phyloP scores from a whole-genome alignment of 2,888 invertebrate genomes.

The Calameuta pallipes region DNA sequence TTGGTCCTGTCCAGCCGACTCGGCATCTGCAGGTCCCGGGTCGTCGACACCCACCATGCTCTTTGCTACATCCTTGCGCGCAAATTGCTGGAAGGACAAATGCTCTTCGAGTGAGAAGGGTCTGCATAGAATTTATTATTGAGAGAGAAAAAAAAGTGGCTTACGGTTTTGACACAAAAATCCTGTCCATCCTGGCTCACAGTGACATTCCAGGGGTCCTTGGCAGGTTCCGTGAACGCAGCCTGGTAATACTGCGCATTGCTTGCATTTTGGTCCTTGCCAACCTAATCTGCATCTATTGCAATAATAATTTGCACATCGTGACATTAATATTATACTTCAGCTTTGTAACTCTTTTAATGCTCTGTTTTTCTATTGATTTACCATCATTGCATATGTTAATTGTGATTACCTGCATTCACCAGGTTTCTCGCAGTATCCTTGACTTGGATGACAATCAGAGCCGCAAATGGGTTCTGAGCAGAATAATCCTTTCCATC shows the following conservation, averaged over 20 bases:
- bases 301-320: neutral
- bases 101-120: neutral
- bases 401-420: conserved; percentile 75
- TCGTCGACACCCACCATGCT: conserved; percentile 85
- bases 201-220: conserved; percentile 91
- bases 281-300: conserved; percentile 88
- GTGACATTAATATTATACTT: neutral
- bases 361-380: neutral
- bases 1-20: conserved; percentile 87
- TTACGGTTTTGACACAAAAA: conserved; percentile 88
- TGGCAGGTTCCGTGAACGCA: conserved; percentile 92
- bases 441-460: conserved; percentile 86
- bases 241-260: conserved; percentile 89
- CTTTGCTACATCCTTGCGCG: conserved; percentile 82
- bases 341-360: neutral
- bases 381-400: neutral
- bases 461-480: conserved; percentile 87
- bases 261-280: conserved; percentile 86
- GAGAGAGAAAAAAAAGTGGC: conserved; percentile 43
- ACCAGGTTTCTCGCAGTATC: conserved; percentile 87
- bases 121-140: neutral
- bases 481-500: conserved; percentile 91
- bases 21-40: conserved; percentile 88
- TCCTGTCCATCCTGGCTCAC: conserved; percentile 92
- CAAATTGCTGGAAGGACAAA: conserved; percentile 78